Percentiles rank a stretch among this genome's conserved stretches.
phyloP scores from a whole-genome alignment of 2,113 vertebrate species.

The Euleptes europaea region DNA sequence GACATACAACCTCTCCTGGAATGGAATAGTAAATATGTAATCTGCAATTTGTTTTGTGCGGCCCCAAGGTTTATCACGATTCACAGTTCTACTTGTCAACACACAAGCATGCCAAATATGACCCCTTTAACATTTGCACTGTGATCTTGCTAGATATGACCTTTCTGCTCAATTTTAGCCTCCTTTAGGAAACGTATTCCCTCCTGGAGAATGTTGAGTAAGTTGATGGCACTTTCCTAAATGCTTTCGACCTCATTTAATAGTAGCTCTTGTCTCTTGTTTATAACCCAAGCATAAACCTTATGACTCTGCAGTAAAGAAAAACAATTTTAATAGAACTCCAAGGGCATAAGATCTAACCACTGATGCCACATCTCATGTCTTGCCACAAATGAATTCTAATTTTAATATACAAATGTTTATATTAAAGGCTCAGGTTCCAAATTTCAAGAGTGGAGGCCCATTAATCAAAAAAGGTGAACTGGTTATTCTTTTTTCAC shows the following conservation, averaged over 20 bases:
- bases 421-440: constrained; percentile 25
- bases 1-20: no score
- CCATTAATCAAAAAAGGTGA: neutral
- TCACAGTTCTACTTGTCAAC: neutral
- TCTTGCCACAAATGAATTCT: constrained; percentile 54
- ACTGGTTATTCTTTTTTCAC: neutral
- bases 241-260: constrained; percentile 63
- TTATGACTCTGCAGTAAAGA: constrained; percentile 61
- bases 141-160: constrained; percentile 22
- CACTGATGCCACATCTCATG: constrained; percentile 31
- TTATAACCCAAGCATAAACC: constrained; percentile 70
- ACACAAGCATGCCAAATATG: neutral
- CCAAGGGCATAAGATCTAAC: constrained; percentile 43
- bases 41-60: no score
- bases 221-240: constrained; percentile 60
- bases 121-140: neutral
- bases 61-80: no score
- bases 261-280: constrained; percentile 60
- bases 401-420: constrained; percentile 56
- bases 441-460: constrained; percentile 10
- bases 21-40: no score
- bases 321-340: constrained; percentile 60
- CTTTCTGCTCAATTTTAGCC: constrained; percentile 35
- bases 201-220: constrained; percentile 42
- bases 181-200: constrained; percentile 58